phyloP scores from a whole-genome alignment of 2,113 vertebrate species.

The Halichoerus grypus region DNA sequence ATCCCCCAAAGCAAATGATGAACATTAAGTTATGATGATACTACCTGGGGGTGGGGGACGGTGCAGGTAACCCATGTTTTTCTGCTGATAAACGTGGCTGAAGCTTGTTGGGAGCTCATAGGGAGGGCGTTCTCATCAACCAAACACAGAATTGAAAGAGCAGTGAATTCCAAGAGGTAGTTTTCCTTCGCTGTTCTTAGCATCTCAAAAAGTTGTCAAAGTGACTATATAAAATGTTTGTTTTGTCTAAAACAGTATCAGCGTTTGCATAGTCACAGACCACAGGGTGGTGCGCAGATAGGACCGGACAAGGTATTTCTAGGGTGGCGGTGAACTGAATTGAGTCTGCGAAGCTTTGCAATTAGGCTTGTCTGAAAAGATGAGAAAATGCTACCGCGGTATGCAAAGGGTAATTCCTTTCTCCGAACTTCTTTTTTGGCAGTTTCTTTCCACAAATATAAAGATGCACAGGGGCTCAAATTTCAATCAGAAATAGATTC shows the following conservation, averaged over 20 bases:
- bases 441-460: conserved; percentile 22
- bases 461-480: conserved; percentile 55
- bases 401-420: not conserved
- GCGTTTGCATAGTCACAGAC: conserved; percentile 4
- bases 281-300: not conserved
- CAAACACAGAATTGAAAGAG: conserved; percentile 35
- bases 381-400: not conserved
- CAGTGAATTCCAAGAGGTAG: conserved; percentile 44
- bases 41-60: not conserved
- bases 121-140: conserved; percentile 47
- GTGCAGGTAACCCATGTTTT: not conserved
- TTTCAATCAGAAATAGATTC: conserved; percentile 67
- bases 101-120: not conserved
- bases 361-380: not conserved
- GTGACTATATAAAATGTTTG: conserved; percentile 55
- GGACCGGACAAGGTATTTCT: not conserved
- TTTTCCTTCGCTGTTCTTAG: conserved; percentile 60
- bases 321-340: not conserved
- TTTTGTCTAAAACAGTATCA: conserved; percentile 69
- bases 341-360: not conserved
- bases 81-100: conserved; percentile 22
- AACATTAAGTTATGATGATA: conserved; percentile 23
- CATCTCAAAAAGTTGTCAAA: conserved; percentile 72
- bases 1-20: not conserved
- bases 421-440: not conserved